Conservation (phyloP, 2,113 vertebrate species). For the Trachemys scripta region DNA sequence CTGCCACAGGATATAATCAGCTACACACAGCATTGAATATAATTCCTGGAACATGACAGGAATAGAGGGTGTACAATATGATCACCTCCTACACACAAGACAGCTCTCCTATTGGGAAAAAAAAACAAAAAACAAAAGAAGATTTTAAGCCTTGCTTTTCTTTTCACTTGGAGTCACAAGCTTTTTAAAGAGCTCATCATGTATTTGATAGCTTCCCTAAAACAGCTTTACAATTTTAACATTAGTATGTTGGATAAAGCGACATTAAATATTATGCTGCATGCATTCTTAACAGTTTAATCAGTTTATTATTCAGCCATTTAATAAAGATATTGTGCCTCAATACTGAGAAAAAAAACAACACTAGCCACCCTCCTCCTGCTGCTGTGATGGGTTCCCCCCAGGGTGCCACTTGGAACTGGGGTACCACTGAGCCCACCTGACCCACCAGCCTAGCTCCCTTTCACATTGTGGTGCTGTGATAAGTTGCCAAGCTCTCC, state of each 20-base stretch:
- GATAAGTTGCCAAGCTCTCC: too few relatives aligned
- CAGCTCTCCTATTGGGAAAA: background rate
- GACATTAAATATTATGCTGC: conserved; percentile 10
- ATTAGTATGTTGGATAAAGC: background rate
- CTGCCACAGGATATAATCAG: background rate
- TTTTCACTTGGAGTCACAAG: background rate
- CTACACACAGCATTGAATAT: background rate
- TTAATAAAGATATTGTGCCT: conserved; percentile 64
- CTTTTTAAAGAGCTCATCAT: background rate
- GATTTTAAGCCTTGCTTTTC: background rate
- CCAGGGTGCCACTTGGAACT: too few relatives aligned
- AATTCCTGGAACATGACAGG: too few relatives aligned
- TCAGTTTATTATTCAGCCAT: conserved; percentile 58
- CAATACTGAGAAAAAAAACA: conserved; percentile 27
- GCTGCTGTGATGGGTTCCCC: background rate
- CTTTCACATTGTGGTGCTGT: too few relatives aligned
- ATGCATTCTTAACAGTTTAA: conserved; percentile 68
- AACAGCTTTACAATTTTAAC: conserved; percentile 59
- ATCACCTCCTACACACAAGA: background rate
- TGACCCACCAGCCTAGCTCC: too few relatives aligned
- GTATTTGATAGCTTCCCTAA: conserved; percentile 45
- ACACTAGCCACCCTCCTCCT: background rate
- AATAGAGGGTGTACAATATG: rapidly evolving
- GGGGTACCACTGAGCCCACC: too few relatives aligned
- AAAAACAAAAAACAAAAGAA: background rate